A percentile compares a stretch with the other conserved stretches of the same genome.
These are phyloP conservation scores for Julus scandinavius DNA, from an alignment of 2,888 invertebrate genomes.

Conservation along the genomic window DNA sequence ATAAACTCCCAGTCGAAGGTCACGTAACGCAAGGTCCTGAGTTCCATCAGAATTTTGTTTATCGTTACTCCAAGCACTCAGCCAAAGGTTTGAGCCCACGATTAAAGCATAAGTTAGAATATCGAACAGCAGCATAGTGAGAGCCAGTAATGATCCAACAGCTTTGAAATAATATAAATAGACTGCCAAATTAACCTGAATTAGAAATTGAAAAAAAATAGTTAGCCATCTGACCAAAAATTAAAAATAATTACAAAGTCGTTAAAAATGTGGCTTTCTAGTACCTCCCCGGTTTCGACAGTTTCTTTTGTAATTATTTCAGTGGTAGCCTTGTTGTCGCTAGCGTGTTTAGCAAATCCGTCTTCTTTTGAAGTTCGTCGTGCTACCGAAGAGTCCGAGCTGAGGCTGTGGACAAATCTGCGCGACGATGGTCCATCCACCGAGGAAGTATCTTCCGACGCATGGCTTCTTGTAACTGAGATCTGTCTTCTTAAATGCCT, in stretches of 20 bases:
- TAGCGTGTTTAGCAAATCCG: constrained; percentile 50
- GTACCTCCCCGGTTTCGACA: constrained; percentile 68
- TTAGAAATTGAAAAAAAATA: neutral
- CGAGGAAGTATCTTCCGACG: constrained; percentile 53
- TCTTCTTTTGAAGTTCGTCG: constrained; percentile 57
- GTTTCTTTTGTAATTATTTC: constrained; percentile 68
- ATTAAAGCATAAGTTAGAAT: constrained; percentile 74
- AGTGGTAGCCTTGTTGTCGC: constrained; percentile 59
- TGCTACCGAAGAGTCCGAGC: constrained; percentile 68
- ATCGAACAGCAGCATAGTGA: constrained; percentile 82
- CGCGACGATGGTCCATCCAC: neutral
- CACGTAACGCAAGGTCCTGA: constrained; percentile 68
- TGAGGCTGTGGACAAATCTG: neutral
- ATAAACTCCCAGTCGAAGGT: constrained; percentile 89
- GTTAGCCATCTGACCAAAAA: neutral
- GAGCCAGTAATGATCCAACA: constrained; percentile 80
- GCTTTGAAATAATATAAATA: constrained; percentile 89
- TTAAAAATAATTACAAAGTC: constrained; percentile 17
- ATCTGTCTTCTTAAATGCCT: constrained; percentile 56
- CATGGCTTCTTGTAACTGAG: constrained; percentile 55
- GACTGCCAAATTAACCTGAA: constrained; percentile 60
- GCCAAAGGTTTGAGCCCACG: constrained; percentile 80
- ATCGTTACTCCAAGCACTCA: constrained; percentile 58
- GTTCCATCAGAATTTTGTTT: constrained; percentile 65
- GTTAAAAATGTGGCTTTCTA: constrained; percentile 53